Evolutionary conservation across 2,888 invertebrate genomes (phyloP).

Genomic region (Agrenia bidenticulata): DNA sequence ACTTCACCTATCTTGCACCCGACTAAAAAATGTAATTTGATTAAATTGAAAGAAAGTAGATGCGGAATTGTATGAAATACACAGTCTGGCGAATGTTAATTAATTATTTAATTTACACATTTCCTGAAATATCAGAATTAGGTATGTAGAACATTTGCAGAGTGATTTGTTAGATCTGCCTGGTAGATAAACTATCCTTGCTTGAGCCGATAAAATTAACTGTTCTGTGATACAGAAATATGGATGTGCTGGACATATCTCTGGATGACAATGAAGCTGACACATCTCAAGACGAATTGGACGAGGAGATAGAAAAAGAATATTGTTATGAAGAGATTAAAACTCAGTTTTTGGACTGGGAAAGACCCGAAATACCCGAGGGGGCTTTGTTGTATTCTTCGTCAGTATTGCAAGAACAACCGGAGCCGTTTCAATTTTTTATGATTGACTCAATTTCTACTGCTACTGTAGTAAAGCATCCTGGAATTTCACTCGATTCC

Average conservation of each 20-base stretch:
- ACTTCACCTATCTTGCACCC: too few relatives aligned
- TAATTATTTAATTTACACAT: too few relatives aligned
- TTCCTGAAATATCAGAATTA: too few relatives aligned
- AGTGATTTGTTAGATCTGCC: too few relatives aligned
- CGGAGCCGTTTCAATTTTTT: slow-evolving; percentile 23
- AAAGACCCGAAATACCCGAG: slow-evolving; percentile 12
- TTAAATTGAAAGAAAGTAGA: too few relatives aligned
- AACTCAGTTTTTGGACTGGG: slow-evolving; percentile 17
- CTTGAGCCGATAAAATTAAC: too few relatives aligned
- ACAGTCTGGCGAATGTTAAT: too few relatives aligned
- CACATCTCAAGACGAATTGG: slow-evolving; percentile 37
- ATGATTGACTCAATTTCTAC: slow-evolving; percentile 23
- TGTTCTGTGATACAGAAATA: too few relatives aligned
- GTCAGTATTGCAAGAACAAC: slow-evolving; percentile 18
- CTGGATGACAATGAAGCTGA: slow-evolving; percentile 35
- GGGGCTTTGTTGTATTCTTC: slow-evolving; percentile 16
- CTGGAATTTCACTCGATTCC: slow-evolving; percentile 2
- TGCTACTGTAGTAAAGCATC: slow-evolving; percentile 9
- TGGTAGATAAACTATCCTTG: too few relatives aligned
- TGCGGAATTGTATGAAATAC: too few relatives aligned
- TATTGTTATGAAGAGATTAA: neutral
- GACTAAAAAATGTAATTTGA: too few relatives aligned
- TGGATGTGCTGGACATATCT: slow-evolving; percentile 39
- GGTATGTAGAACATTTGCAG: too few relatives aligned
- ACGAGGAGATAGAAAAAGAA: slow-evolving; percentile 10